Evolutionary conservation across 2,113 vertebrate species (phyloP), one percentile per base, ranked within the genome.

Genomic region (Cygnus atratus): DNA sequence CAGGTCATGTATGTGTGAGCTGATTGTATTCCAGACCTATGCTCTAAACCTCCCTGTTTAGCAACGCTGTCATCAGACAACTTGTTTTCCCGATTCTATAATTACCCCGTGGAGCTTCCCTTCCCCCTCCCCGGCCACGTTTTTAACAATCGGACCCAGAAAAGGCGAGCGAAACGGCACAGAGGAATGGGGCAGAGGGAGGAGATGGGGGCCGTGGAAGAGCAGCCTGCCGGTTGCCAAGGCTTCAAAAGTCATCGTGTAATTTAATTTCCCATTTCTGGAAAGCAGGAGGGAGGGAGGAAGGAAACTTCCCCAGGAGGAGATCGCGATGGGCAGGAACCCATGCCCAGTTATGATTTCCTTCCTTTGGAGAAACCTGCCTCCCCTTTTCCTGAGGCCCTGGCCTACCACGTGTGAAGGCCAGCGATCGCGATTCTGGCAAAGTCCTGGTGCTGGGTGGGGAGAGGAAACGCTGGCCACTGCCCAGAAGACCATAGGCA

Each of bases 61-160:
- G 95, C 92, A 94, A 94, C 68, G 28, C 91, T 97, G 94, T 97
- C 94, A 77, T 98, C 97, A 96, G 89, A 95, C 88, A 87, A 86
- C 96, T 96, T 96, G 96, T 97, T 97, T 98, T 97, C 93, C 80
- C 52, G 19, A 96, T 95, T 97, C 96, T 95, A 97, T 97, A 97
- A 97, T 97, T 97, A 96, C 92, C 68, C 63, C 7, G 21, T 93
- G 68, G 87, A 88, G 88, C 84, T 92, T 88, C 84, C 85, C 93
- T 83, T 90, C 96, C 92, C 90, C 91, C 95, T 87, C 70, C 39
- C 50, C 5, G 0, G 82, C 48, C 1, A 0, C 3, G 9, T 85
- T 96, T 97, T 95, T 94, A 94, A 87, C 93, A 66, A 61, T 90
- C 16, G 28, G 65, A 91, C 94, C 87, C 90, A 95, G 97, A 90